Evolutionary conservation across 1,140 invertebrate species (phyloP).

Genomic region (Neuroterus valhalla): DNA sequence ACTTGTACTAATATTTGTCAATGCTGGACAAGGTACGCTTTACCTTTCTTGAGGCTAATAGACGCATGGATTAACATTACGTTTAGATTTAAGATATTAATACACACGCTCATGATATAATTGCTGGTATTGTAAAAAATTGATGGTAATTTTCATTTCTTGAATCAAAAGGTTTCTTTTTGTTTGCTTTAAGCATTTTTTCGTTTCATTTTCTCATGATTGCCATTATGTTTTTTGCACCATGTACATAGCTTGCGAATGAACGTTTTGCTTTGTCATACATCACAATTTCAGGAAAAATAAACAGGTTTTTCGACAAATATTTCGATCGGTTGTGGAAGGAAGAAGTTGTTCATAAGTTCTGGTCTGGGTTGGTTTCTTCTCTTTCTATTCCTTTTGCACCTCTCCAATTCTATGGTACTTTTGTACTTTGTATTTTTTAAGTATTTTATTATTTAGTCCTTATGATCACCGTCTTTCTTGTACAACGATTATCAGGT

Average conservation of each 20-base stretch:
- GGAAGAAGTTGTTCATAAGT: slow-evolving; percentile 29
- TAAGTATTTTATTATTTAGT: slow-evolving; percentile 32
- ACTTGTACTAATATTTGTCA: neutral
- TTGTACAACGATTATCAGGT: slow-evolving; percentile 14
- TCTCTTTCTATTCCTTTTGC: slow-evolving; percentile 11
- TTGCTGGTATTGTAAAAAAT: slow-evolving; percentile 41
- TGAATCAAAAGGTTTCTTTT: slow-evolving; percentile 58
- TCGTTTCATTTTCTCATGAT: slow-evolving; percentile 25
- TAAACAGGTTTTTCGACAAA: slow-evolving; percentile 35
- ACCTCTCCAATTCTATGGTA: neutral
- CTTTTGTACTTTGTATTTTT: neutral
- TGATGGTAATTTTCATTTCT: slow-evolving; percentile 66
- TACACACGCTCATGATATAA: neutral
- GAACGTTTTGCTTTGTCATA: slow-evolving; percentile 38
- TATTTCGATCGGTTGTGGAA: slow-evolving; percentile 23
- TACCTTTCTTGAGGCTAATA: neutral
- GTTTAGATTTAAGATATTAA: slow-evolving; percentile 28
- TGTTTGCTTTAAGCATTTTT: slow-evolving; percentile 44
- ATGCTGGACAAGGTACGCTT: neutral
- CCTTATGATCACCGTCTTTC: slow-evolving; percentile 25
- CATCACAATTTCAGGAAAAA: slow-evolving; percentile 27
- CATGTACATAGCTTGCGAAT: slow-evolving; percentile 33
- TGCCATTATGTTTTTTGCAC: slow-evolving; percentile 37
- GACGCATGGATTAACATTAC: slow-evolving; percentile 1
- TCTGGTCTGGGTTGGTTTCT: neutral